These are phyloP conservation scores for Tetragonula carbonaria DNA, from an alignment of 2,888 invertebrate genomes.

Conservation along the genomic window DNA sequence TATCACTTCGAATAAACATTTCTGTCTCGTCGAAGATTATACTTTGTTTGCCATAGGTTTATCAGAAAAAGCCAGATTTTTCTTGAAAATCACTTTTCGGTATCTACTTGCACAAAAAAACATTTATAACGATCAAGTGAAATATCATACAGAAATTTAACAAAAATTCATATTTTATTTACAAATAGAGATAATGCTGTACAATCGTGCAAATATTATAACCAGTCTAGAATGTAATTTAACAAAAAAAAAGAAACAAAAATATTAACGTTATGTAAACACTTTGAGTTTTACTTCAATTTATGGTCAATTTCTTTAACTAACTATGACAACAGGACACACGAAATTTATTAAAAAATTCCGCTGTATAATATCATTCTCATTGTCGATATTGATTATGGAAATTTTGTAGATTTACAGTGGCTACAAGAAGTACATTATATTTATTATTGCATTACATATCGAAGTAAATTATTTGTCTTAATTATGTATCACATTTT, in stretches of 20 bases:
- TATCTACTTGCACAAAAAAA: background rate
- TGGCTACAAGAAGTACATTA: no score
- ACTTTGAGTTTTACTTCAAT: background rate
- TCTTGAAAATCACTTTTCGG: background rate
- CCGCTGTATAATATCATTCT: background rate
- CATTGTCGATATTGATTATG: background rate
- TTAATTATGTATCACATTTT: no score
- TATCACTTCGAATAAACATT: background rate
- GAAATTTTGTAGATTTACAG: conserved; percentile 39
- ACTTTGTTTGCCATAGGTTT: conserved; percentile 37
- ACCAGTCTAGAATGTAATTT: conserved; percentile 28
- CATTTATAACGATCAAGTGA: background rate
- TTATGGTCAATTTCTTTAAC: background rate
- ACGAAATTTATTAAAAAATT: background rate
- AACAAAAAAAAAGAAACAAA: background rate
- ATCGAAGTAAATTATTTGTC: no score
- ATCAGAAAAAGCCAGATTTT: background rate
- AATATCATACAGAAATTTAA: conserved; percentile 30
- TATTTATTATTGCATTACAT: no score
- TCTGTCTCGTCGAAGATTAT: conserved; percentile 2
- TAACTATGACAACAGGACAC: background rate
- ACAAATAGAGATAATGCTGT: conserved; percentile 61
- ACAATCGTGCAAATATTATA: conserved; percentile 38
- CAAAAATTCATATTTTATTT: conserved; percentile 72
- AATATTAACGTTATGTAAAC: background rate